Percentiles rank a stretch among this genome's conserved stretches.
phyloP scores from a whole-genome alignment of 1,140 invertebrate species.

The Drepana arcuata region DNA sequence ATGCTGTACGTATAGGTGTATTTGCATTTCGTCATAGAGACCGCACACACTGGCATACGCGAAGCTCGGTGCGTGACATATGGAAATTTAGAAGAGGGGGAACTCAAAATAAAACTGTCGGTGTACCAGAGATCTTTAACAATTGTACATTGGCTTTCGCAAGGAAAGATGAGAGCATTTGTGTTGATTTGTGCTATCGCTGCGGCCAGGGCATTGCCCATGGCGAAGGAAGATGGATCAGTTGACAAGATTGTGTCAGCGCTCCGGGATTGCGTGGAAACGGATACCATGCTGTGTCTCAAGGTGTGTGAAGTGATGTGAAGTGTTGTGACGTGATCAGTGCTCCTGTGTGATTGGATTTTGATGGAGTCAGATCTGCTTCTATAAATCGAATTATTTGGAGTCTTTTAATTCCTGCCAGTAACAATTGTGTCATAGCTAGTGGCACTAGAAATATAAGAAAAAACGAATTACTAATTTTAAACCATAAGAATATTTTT shows the following conservation, averaged over 20 bases:
- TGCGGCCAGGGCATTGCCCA: constrained; percentile 34
- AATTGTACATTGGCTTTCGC: constrained; percentile 45
- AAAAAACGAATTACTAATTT: no score
- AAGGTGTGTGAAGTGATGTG: constrained; percentile 60
- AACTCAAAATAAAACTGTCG: constrained; percentile 50
- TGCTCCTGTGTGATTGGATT: constrained; percentile 12
- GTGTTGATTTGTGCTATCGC: constrained; percentile 36
- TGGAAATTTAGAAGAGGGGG: constrained; percentile 39
- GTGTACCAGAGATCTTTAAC: constrained; percentile 34
- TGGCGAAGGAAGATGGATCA: constrained; percentile 42
- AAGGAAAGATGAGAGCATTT: constrained; percentile 48
- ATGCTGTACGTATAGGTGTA: constrained; percentile 10
- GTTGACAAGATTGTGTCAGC: constrained; percentile 46
- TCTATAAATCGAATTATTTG: no score
- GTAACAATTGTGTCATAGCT: no score
- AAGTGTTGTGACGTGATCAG: constrained; percentile 18
- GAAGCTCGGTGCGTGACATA: constrained; percentile 38
- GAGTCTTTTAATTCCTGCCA: no score
- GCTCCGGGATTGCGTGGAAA: constrained; percentile 53
- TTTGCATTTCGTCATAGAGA: constrained; percentile 38
- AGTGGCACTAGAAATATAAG: no score
- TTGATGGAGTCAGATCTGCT: no score
- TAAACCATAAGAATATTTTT: no score
- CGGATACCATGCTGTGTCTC: constrained; percentile 55
- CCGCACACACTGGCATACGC: constrained; percentile 9